Base-by-base conservation (phyloP, 2,888 invertebrate genomes). In the Cantharis flavilabris region DNA sequence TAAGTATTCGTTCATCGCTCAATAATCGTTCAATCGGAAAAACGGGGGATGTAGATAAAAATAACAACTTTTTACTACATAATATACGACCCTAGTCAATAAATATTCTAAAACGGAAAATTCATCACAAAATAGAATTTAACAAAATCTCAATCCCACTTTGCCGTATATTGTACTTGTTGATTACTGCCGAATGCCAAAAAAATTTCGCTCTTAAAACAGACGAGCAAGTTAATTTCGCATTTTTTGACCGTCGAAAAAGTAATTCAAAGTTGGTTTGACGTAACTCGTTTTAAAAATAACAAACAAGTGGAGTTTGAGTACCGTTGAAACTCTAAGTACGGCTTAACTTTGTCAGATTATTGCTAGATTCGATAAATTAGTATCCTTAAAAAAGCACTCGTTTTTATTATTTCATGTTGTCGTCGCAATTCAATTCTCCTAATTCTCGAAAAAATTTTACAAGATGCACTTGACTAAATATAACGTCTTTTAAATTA, bases 11-110 rank as follows among this genome's bases (percentile, higher is more conserved):
- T 79, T 78, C 77, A 77, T 70, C 80, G 80, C 78, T 79, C 81
- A 82, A 82, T 82, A 81, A 80, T 78, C 80, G 80, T 80, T 76
- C 76, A 77, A 80, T 78, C 73, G 82, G 79, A 82, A 82, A 67
- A 82, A 80, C 79, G 76, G 73, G 80, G 81, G 80, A 77, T 64
- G 71, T 18, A 26, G 78, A 78, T 82, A 81, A 82, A 82, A 82
- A 81, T 82, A 82, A 80, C 82, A 76, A 69, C 71, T 74, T 76
- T 69, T 69, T 63, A 65, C 76, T 75, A 74, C 70, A 65, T 76
- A 49, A 73, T 73, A 76, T 23, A 67, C 23, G 26, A 20, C 49
- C 49, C 49, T 49, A 49, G 49, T 49, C 49, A 49, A 49, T 49
- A n/a, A n/a, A 49, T 49, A 49, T 49, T 49, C 49, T 49, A 49